Conservation (phyloP, 2,888 invertebrate genomes). For the Heliconius ismenius region DNA sequence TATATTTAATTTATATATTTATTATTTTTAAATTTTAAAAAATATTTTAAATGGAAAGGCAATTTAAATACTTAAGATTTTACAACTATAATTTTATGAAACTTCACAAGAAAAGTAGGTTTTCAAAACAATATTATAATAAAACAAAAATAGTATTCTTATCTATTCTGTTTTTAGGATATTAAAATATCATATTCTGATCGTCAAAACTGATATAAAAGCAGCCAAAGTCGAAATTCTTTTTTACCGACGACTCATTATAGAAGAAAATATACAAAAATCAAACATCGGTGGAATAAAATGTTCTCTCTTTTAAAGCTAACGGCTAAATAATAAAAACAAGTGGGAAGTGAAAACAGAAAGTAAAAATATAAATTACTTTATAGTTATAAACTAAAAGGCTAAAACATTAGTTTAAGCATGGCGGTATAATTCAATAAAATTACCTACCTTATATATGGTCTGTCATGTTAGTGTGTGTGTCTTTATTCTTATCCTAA, state of each 20-base stretch:
- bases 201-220: not conserved
- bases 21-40: not conserved
- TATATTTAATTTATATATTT: not conserved
- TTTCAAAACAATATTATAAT: not conserved
- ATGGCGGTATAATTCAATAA: not conserved
- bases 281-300: not conserved
- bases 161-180: not conserved
- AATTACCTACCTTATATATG: constrained; percentile 4
- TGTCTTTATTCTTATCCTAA: not conserved
- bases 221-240: not conserved
- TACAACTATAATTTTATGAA: not conserved
- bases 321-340: not conserved
- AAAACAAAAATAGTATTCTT: not conserved
- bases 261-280: not conserved
- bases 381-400: not conserved
- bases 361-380: not conserved
- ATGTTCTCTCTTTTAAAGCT: not conserved
- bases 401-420: not conserved
- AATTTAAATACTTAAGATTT: not conserved
- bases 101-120: not conserved
- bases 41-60: not conserved
- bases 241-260: not conserved
- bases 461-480: not conserved
- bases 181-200: not conserved
- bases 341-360: not conserved